Evolutionary conservation across 1,140 invertebrate genomes (phyloP), one percentile per base, ranked within the genome.

Genomic region (Pseudomyrmex sp.): DNA sequence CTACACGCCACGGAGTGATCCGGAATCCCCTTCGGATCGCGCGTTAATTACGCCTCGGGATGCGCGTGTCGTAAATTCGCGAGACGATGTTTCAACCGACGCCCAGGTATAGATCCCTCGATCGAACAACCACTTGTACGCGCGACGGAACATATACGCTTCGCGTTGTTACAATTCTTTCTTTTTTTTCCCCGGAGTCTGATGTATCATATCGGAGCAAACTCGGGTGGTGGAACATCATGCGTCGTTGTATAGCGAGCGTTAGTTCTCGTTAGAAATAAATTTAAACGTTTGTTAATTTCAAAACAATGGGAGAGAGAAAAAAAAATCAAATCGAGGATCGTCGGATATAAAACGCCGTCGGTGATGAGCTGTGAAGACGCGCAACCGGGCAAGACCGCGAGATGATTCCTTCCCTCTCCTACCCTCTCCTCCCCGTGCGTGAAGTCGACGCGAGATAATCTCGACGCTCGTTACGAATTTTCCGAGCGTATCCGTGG

Each of bases 21-120:
- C 61, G 26, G 9, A 26, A 12, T 10, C 48, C 3, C n/a, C 50
- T 63, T 23, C 58, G 52, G 66, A 23, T 50, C n/a, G 62, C 63
- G 72, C 46, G 75, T 86, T 86, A 86, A 86, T 86, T 82, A 80
- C 62, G 68, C 46, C 74, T 54, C 59, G 65, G 54, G 76, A 70
- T 15, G 52, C 63, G 63, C 10, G 72, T 80, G 80, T 26, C 26
- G 26, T 75, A 58, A 75, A 87, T 79, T 75, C 68, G n/a, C 56
- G 52, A 18, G 69, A 35, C 35, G 76, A 86, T 62, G 69, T 56
- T 82, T 35, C 35, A 87, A 86, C 52, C 52, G 77, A 87, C 63
- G 18, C 9, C 44, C 75, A 82, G 84, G 62, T 18, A 18, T 18
- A 18, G 18, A 18, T 18, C 18, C 18, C 72, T 74, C 8, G 62